Percentiles rank a stretch among this genome's conserved stretches.
Conservation (phyloP, 2,888 invertebrate genomes). For the Frankliniella fusca region DNA sequence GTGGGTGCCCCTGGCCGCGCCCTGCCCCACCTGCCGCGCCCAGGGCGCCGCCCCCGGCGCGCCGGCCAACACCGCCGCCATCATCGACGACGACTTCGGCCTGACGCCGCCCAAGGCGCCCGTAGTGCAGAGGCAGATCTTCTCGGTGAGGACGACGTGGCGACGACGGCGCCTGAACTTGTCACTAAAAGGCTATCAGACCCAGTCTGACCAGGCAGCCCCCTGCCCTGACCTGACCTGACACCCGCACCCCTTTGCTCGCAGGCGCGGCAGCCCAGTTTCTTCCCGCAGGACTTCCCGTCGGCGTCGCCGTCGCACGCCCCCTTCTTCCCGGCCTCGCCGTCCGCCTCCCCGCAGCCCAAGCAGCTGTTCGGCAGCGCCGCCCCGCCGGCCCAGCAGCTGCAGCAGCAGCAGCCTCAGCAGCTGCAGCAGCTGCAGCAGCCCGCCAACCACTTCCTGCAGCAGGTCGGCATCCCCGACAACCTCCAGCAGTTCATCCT, state of each 20-base stretch:
- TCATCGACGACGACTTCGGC: not conserved
- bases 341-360: not conserved
- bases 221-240: not conserved
- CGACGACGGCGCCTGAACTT: not conserved
- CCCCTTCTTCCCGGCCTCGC: constrained; percentile 14
- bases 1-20: constrained; percentile 10
- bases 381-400: not conserved
- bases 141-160: not conserved
- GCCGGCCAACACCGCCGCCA: constrained; percentile 4
- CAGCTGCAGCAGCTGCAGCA: not conserved
- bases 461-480: constrained; percentile 19
- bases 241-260: not conserved
- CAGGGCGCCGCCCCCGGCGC: not conserved
- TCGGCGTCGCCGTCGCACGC: constrained; percentile 3
- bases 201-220: not conserved
- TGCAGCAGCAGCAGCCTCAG: not conserved
- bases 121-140: constrained; percentile 18
- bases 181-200: not conserved
- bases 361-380: not conserved
- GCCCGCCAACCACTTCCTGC: constrained; percentile 23
- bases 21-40: not conserved
- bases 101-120: constrained; percentile 19
- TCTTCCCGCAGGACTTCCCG: constrained; percentile 13
- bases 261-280: constrained; percentile 12
- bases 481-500: constrained; percentile 24